These are phyloP conservation scores for Sarcoramphus papa DNA, from an alignment of 2,797 vertebrate species.

Conservation along the genomic window DNA sequence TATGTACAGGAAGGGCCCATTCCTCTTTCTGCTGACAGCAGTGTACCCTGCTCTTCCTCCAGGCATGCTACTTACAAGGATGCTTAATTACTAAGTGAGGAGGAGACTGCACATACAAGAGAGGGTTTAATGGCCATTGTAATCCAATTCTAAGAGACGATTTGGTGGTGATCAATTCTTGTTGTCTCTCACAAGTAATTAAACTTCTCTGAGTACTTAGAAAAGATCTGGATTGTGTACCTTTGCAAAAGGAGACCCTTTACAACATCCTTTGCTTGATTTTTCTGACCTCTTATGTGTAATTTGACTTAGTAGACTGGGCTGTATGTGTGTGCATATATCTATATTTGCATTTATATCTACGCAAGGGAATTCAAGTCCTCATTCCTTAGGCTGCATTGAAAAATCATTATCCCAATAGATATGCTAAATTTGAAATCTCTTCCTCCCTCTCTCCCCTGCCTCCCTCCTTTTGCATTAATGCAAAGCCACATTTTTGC, in stretches of 20 bases:
- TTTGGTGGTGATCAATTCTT: not conserved
- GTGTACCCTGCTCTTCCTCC: not conserved
- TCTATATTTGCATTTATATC: slow-evolving; percentile 47
- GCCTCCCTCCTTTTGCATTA: not conserved
- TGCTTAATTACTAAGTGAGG: slow-evolving; percentile 4
- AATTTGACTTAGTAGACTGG: not conserved
- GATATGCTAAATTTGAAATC: slow-evolving; percentile 10
- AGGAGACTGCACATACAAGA: not conserved
- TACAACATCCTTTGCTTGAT: not conserved
- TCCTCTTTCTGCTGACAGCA: slow-evolving; percentile 24
- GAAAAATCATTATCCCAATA: slow-evolving; percentile 12
- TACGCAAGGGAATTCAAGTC: slow-evolving; percentile 2
- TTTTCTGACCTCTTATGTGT: slow-evolving; percentile 1
- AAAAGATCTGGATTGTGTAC: not conserved
- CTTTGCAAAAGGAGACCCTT: not conserved
- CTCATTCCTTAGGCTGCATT: slow-evolving; percentile 19
- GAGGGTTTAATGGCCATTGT: not conserved
- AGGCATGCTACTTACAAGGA: not conserved
- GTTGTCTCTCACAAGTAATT: not conserved
- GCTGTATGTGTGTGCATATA: not conserved
- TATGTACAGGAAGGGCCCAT: not conserved
- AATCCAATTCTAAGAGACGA: not conserved
- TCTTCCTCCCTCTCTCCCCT: not conserved
- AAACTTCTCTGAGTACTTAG: not conserved
- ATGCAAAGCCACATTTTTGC: not conserved